Conservation (phyloP, 2,113 vertebrate genomes). For the Ia io region DNA sequence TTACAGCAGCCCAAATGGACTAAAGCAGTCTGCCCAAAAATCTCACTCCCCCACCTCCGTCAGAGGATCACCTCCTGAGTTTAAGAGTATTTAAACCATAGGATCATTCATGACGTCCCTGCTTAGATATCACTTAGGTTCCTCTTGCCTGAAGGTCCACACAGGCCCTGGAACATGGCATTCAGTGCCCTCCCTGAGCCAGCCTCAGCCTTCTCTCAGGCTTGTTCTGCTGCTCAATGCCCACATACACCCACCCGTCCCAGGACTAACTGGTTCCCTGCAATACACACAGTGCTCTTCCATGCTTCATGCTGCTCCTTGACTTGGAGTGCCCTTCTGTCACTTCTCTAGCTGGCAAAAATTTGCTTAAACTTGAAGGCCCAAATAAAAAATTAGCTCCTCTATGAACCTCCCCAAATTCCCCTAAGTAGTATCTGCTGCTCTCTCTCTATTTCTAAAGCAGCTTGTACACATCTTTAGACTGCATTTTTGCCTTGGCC, state of each 20-base stretch:
- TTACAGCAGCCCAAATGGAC: neutral
- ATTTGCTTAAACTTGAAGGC: neutral
- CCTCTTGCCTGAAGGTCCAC: neutral
- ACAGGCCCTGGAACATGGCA: neutral
- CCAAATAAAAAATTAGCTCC: neutral
- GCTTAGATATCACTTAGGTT: neutral
- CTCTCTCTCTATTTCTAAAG: neutral
- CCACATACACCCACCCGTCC: neutral
- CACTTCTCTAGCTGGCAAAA: neutral
- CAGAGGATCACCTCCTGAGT: neutral
- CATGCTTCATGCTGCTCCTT: neutral
- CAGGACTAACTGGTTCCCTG: neutral
- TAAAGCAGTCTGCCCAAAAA: neutral
- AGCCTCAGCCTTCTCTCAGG: neutral
- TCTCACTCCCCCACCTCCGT: neutral
- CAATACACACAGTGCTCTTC: neutral
- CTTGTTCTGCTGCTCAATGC: neutral
- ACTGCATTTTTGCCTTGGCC: neutral
- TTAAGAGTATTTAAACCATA: neutral
- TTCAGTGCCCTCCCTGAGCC: neutral
- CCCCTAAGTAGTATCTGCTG: neutral
- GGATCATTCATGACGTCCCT: neutral
- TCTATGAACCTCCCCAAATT: neutral
- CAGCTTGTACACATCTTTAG: neutral
- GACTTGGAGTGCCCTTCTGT: neutral